A percentile compares a stretch with the other conserved stretches of the same genome.
These are phyloP conservation scores for Chelonus formosanus DNA, from an alignment of 2,888 invertebrate genomes.

Conservation along the genomic window DNA sequence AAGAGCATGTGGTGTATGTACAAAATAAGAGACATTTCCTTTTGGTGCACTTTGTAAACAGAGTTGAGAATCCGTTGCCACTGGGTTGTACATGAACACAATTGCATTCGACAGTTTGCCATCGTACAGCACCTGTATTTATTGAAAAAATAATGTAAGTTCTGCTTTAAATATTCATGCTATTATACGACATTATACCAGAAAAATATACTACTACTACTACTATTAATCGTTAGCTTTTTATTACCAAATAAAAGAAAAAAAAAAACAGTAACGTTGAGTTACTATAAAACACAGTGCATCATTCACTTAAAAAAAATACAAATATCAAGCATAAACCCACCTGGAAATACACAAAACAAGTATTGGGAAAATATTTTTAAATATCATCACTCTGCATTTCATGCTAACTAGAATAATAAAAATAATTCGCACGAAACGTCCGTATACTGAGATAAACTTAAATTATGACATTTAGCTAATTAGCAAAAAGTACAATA, in stretches of 20 bases:
- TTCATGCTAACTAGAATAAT: constrained; percentile 25
- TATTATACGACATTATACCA: too few relatives aligned
- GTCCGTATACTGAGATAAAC: not conserved
- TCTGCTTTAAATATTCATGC: too few relatives aligned
- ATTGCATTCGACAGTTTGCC: constrained; percentile 96
- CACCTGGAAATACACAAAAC: constrained; percentile 18
- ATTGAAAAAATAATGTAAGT: not conserved
- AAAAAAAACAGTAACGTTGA: not conserved
- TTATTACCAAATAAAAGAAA: too few relatives aligned
- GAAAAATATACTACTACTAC: too few relatives aligned
- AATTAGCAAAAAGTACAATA: constrained; percentile 40
- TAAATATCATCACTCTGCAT: constrained; percentile 9
- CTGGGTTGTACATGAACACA: constrained; percentile 99
- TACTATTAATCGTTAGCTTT: too few relatives aligned
- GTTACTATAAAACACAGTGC: not conserved
- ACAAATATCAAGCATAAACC: constrained; percentile 6
- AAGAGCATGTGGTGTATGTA: constrained; percentile 98
- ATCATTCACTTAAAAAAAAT: constrained; percentile 7
- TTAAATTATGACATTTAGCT: not conserved
- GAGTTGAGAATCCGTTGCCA: constrained; percentile 98
- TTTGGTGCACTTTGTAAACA: constrained; percentile 98
- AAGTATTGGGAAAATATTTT: constrained; percentile 24
- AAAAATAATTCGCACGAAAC: not conserved
- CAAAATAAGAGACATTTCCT: constrained; percentile 96
- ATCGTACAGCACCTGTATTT: constrained; percentile 92